These are phyloP conservation scores for Dryocosmus kuriphilus DNA, from an alignment of 2,888 invertebrate species.

Conservation along the genomic window DNA sequence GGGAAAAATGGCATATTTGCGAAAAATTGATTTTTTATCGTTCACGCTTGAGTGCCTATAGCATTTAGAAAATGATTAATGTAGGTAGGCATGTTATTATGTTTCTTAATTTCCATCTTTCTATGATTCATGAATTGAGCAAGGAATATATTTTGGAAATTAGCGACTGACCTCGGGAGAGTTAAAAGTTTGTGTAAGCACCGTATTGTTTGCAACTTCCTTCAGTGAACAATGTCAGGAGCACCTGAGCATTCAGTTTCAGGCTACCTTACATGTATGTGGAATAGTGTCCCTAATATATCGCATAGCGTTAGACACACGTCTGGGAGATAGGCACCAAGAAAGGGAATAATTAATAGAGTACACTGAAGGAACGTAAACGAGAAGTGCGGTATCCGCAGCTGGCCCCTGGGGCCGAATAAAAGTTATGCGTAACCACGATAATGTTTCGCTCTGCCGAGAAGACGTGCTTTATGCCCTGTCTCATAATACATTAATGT, in stretches of 20 bases:
- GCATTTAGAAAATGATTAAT: not conserved
- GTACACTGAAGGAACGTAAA: constrained; percentile 54
- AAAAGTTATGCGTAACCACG: constrained; percentile 53
- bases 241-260: constrained; percentile 1
- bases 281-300: constrained; percentile 49
- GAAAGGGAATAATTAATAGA: constrained; percentile 60
- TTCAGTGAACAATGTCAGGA: constrained; percentile 7
- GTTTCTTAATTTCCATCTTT: not conserved
- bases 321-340: constrained; percentile 52
- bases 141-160: constrained; percentile 17
- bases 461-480: not conserved
- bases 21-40: not conserved
- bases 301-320: constrained; percentile 54
- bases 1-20: not conserved
- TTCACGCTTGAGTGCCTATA: not conserved
- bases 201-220: not conserved
- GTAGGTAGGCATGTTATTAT: too few relatives aligned
- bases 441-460: constrained; percentile 48
- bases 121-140: not conserved
- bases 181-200: constrained; percentile 4
- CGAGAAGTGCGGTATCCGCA: constrained; percentile 54
- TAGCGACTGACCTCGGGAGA: not conserved
- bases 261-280: constrained; percentile 38
- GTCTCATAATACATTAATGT: constrained; percentile 24
- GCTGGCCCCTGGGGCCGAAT: constrained; percentile 56